Evolutionary conservation across 1,140 invertebrate genomes (phyloP), one percentile per base, ranked within the genome.

Genomic region (Cardiocondyla obscurior): DNA sequence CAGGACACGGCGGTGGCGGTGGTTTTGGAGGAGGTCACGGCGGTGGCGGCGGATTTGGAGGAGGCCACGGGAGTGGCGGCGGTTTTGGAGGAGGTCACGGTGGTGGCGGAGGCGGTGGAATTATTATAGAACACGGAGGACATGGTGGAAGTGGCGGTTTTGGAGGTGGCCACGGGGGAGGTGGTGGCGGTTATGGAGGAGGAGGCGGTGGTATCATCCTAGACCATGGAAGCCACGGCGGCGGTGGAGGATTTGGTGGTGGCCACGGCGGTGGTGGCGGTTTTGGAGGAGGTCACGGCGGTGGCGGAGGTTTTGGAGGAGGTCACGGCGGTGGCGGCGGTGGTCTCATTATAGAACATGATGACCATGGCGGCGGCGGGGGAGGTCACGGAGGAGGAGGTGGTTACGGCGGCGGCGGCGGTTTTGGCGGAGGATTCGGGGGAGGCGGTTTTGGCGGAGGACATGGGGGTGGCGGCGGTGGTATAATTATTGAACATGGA

Each of bases 51-150:
- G n/a, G n/a, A n/a, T n/a, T n/a, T n/a, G n/a, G n/a, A n/a, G n/a
- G n/a, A n/a, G n/a, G n/a, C n/a, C n/a, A n/a, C n/a, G n/a, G n/a
- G n/a, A 39, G 70, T 19, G 84, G 77, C 12, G 79, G 82, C 3
- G 85, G 83, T 28, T 62, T 64, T 14, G 86, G 85, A 25, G 86
- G 86, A 55, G 84, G 85, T 12, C 12, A 14, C 25, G 85, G 85
- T n/a, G 83, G 73, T 28, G 82, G 81, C 12, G 69, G 85, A 4
- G 72, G 72, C 1, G 70, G 70, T 57, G 58, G 74, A 16, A 51
- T 51, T 28, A 74, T 74, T 16, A 79, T 85, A 58, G 72, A 57
- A 12, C 84, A 67, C 28, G 88, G 83, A 42, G 67, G 69, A 57
- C 81, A 82, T 36, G 83, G 84, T 16, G 76, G 73, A 3, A 81